Conservation (phyloP, 1,140 invertebrate genomes). For the Drosophila melanogaster region DNA sequence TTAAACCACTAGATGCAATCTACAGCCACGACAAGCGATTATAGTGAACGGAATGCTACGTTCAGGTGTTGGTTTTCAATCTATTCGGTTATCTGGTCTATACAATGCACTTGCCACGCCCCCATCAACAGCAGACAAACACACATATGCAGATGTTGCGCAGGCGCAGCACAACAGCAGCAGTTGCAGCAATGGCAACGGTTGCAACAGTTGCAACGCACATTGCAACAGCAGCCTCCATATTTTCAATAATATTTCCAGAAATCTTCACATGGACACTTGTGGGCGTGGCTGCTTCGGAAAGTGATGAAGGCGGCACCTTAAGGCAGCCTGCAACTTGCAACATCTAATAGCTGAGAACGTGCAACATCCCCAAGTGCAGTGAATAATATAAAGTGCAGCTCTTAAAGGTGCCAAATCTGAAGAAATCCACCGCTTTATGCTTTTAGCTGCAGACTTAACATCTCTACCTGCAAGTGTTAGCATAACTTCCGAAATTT, state of each 20-base stretch:
- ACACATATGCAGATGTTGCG: slow-evolving; percentile 59
- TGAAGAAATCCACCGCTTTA: background rate
- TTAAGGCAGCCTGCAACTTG: slow-evolving; percentile 7
- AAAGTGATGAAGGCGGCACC: slow-evolving; percentile 41
- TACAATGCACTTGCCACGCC: slow-evolving; percentile 39
- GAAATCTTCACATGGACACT: slow-evolving; percentile 77
- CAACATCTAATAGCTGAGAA: slow-evolving; percentile 16
- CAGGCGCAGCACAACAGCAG: slow-evolving; percentile 71
- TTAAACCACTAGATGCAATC: slow-evolving; percentile 55
- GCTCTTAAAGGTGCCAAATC: background rate
- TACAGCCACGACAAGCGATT: slow-evolving; percentile 45
- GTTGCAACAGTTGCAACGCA: slow-evolving; percentile 27
- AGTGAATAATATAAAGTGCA: background rate
- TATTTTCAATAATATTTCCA: slow-evolving; percentile 65
- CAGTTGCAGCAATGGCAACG: slow-evolving; percentile 30
- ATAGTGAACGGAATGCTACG: slow-evolving; percentile 54
- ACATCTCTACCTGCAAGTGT: background rate
- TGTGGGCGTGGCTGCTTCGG: slow-evolving; percentile 75
- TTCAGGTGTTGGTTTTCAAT: slow-evolving; percentile 70
- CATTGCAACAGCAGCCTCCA: slow-evolving; percentile 43
- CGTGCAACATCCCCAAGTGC: slow-evolving; percentile 18
- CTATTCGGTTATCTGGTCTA: slow-evolving; percentile 51
- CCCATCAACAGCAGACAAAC: slow-evolving; percentile 41
- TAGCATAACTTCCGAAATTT: background rate
- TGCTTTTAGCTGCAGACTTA: background rate